Evolutionary conservation across 1,140 invertebrate genomes (phyloP).

Genomic region (Pseudomyrmex gracilis): DNA sequence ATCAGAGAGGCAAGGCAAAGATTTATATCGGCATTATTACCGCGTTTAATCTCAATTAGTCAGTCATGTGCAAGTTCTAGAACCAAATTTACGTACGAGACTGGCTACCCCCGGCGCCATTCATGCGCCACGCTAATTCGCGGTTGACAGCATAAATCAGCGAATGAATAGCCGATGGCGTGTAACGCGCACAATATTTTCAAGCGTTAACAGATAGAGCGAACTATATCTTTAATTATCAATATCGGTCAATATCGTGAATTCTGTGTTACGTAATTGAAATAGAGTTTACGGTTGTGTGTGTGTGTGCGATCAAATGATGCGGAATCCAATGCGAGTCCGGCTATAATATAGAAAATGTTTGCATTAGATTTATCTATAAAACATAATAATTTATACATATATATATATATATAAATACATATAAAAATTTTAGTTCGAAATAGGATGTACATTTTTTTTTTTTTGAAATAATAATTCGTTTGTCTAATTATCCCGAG

Average conservation of each 20-base stretch:
- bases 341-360: neutral
- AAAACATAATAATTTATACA: too few species aligned
- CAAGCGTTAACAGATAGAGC: neutral
- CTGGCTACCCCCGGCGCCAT: conserved; percentile 38
- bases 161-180: neutral
- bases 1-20: conserved; percentile 39
- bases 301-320: neutral
- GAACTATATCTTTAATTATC: neutral
- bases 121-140: conserved; percentile 34
- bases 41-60: conserved; percentile 69
- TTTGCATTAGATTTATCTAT: neutral
- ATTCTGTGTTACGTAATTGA: neutral
- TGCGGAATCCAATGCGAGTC: neutral
- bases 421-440: too few species aligned
- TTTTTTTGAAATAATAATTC: neutral
- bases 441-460: neutral
- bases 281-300: neutral
- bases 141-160: conserved; percentile 49
- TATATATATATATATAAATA: too few species aligned
- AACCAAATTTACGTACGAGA: conserved; percentile 58
- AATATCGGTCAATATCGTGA: neutral
- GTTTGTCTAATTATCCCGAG: neutral
- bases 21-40: conserved; percentile 70
- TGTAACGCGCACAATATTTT: conserved; percentile 1
- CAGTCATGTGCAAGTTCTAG: conserved; percentile 61